Evolutionary conservation across 2,113 vertebrate species (phyloP).

Genomic region (Mystacornis crossleyi): DNA sequence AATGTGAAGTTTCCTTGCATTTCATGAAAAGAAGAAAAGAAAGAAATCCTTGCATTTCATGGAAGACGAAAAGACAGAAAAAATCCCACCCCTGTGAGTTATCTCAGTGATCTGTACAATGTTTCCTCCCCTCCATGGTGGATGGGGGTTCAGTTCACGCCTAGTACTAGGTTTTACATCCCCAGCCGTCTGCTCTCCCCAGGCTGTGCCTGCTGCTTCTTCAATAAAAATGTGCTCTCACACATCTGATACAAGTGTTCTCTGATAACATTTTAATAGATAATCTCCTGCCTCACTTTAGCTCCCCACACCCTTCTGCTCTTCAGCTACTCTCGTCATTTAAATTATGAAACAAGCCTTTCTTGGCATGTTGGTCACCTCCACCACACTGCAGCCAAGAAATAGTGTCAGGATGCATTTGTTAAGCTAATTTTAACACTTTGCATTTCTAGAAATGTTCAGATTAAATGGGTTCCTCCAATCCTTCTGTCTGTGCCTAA

Average conservation of each 20-base stretch:
- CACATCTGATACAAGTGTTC: not conserved
- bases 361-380: not conserved
- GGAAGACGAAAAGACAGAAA: not conserved
- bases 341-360: not conserved
- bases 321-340: not conserved
- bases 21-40: not conserved
- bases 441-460: not conserved
- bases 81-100: not conserved
- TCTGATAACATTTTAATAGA: not conserved
- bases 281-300: not conserved
- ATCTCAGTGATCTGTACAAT: not conserved
- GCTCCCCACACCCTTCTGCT: not conserved
- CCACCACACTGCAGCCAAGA: not conserved
- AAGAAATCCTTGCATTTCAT: not conserved
- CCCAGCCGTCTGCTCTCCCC: not conserved
- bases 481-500: not conserved
- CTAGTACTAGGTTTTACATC: not conserved
- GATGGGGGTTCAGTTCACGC: not conserved
- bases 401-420: not conserved
- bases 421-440: not conserved
- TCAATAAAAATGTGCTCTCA: not conserved
- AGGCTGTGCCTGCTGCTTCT: not conserved
- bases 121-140: not conserved
- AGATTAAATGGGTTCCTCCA: not conserved
- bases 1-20: not conserved